Evolutionary conservation across 2,888 invertebrate genomes (phyloP), one percentile per base, ranked within the genome.

Genomic region (Habrosyne pyritoides): DNA sequence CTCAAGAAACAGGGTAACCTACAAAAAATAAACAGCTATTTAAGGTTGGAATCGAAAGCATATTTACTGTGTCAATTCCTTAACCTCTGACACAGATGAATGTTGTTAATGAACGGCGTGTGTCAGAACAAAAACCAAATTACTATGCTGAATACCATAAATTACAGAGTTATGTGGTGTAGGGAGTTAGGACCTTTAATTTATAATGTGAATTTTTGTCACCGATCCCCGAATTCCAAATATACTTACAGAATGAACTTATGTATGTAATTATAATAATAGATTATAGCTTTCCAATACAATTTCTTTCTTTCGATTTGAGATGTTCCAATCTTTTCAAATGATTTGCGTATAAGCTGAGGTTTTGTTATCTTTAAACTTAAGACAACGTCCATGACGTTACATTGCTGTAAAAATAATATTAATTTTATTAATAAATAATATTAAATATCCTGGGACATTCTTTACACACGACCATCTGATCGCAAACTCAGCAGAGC

Each of bases 61-160:
- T 21, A 52, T 18, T 22, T 12, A n/a, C n/a, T 12, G 33, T 53
- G 54, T 18, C 42, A 42, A 42, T 42, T 14, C 18, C 42, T 64
- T 60, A 58, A 67, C 54, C 68, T 77, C 77, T 74, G 73, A 60
- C 67, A 60, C 54, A 56, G 53, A 54, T 60, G 62, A 68, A 64
- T 56, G 30, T 60, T 66, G 77, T 76, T 87, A 89, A 90, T 86
- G 83, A 80, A 76, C 76, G 86, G 81, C 88, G 89, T 85, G 88
- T 86, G 90, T 79, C 87, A 60, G 7, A 54, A 77, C 87, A 91
- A 91, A 91, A 91, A 91, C 77, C 63, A 57, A 73, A 76, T 83
- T 82, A 76, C 81, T 64, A 59, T 59, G 66, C 67, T 69, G 70
- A 75, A 76, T 81, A n/a, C 42, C 5, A 87, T 91, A 90, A 89